Percentiles rank a stretch among this genome's conserved stretches.
Conservation (phyloP, 2,888 invertebrate genomes). For the Blastobasis adustella region DNA sequence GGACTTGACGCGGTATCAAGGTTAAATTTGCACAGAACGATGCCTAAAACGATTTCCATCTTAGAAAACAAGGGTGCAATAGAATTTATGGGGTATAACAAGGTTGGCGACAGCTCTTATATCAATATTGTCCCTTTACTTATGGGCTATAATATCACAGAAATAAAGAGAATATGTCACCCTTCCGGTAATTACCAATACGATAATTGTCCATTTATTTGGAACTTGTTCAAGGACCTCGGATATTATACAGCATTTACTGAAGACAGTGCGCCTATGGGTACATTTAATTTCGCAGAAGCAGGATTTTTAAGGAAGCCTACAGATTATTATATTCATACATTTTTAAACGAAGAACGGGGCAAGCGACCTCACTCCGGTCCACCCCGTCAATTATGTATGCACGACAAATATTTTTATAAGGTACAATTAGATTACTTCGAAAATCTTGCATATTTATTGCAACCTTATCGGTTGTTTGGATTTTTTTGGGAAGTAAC, state of each 20-base stretch:
- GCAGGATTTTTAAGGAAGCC: conserved; percentile 76
- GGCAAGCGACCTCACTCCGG: too few relatives aligned
- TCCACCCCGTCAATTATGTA: conserved; percentile 53
- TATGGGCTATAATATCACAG: conserved; percentile 76
- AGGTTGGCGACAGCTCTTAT: conserved; percentile 93
- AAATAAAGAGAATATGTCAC: conserved; percentile 76
- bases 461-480: conserved; percentile 55
- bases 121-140: conserved; percentile 89
- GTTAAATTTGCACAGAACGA: conserved; percentile 86
- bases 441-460: too few relatives aligned
- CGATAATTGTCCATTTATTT: conserved; percentile 84
- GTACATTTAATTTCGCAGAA: conserved; percentile 2
- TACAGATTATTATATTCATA: conserved; percentile 85
- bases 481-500: conserved; percentile 86
- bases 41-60: conserved; percentile 79
- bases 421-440: conserved; percentile 78
- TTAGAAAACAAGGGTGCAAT: conserved; percentile 76
- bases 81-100: conserved; percentile 91
- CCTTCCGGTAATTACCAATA: conserved; percentile 67
- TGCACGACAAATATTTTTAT: conserved; percentile 77
- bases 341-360: conserved; percentile 73
- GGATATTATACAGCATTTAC: conserved; percentile 83
- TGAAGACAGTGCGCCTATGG: conserved; percentile 80
- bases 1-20: conserved; percentile 90
- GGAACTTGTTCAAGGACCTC: conserved; percentile 80